phyloP scores from a whole-genome alignment of 2,113 vertebrate genomes.

The Abramis brama region DNA sequence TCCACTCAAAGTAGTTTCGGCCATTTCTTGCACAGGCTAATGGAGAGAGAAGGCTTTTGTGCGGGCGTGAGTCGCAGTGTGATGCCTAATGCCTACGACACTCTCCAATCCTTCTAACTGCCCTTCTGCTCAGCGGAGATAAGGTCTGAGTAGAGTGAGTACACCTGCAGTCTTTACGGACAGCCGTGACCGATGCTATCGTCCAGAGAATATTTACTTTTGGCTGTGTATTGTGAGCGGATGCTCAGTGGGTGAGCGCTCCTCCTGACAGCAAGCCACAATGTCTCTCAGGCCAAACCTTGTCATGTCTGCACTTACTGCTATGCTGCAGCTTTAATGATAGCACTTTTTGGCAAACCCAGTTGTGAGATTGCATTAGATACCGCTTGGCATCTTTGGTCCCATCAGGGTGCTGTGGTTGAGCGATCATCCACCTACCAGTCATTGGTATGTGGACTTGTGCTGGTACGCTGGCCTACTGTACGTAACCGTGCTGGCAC shows the following conservation, averaged over 20 bases:
- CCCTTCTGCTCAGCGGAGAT: slow-evolving; percentile 70
- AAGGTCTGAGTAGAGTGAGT: slow-evolving; percentile 66
- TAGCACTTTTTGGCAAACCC: slow-evolving; percentile 28
- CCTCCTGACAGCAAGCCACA: slow-evolving; percentile 21
- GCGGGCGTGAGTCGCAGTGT: background rate
- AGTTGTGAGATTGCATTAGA: slow-evolving; percentile 26
- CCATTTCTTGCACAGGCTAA: slow-evolving; percentile 14
- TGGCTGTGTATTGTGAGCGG: slow-evolving; percentile 61
- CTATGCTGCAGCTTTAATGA: slow-evolving; percentile 47
- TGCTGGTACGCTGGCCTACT: background rate
- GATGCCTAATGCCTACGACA: slow-evolving; percentile 15
- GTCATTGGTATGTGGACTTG: background rate
- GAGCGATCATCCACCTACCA: slow-evolving; percentile 17
- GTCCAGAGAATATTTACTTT: slow-evolving; percentile 71
- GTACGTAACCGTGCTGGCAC: background rate
- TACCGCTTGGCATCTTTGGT: slow-evolving; percentile 20
- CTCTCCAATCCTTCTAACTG: slow-evolving; percentile 39
- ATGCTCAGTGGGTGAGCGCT: slow-evolving; percentile 38
- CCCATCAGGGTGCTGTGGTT: slow-evolving; percentile 14
- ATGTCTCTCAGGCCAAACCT: slow-evolving; percentile 12
- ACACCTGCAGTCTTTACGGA: slow-evolving; percentile 61
- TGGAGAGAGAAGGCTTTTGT: slow-evolving; percentile 47
- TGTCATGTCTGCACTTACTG: slow-evolving; percentile 39
- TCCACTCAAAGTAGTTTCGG: slow-evolving; percentile 36
- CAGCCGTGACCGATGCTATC: slow-evolving; percentile 66